Conservation (phyloP, 2,888 invertebrate species). For the Drosophila conformis region DNA sequence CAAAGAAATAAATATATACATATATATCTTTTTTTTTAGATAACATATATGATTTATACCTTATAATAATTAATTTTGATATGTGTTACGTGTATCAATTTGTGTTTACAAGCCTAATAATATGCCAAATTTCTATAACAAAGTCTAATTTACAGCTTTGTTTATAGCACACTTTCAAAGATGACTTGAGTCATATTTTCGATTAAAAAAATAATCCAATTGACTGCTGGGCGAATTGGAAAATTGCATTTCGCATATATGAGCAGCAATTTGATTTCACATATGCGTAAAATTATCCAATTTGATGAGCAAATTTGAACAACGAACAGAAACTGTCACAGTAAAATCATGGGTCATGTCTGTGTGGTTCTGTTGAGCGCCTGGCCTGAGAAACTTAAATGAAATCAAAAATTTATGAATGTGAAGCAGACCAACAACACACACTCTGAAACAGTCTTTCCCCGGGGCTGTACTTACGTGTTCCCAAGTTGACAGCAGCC, state of each 20-base stretch:
- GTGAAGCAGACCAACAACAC: conserved; percentile 2
- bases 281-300: neutral
- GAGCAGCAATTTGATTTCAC: neutral
- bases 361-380: conserved; percentile 2
- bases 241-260: no score
- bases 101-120: neutral
- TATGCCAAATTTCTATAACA: neutral
- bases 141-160: neutral
- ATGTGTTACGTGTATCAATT: neutral
- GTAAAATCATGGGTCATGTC: conserved; percentile 9
- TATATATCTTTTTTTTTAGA: neutral
- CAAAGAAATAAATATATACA: neutral
- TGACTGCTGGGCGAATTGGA: conserved; percentile 4
- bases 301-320: conserved; percentile 15
- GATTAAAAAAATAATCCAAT: conserved; percentile 6
- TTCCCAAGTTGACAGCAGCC: conserved; percentile 48
- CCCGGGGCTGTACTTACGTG: conserved; percentile 66
- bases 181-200: neutral
- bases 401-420: conserved; percentile 67
- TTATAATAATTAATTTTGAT: neutral
- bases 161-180: conserved; percentile 7
- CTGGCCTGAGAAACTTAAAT: conserved; percentile 52
- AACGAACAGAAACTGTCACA: neutral
- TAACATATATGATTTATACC: neutral
- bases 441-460: conserved; percentile 12